Evolutionary conservation across 2,797 vertebrate genomes (phyloP), one percentile per base, ranked within the genome.

Genomic region (Hoplostethus mediterraneus): DNA sequence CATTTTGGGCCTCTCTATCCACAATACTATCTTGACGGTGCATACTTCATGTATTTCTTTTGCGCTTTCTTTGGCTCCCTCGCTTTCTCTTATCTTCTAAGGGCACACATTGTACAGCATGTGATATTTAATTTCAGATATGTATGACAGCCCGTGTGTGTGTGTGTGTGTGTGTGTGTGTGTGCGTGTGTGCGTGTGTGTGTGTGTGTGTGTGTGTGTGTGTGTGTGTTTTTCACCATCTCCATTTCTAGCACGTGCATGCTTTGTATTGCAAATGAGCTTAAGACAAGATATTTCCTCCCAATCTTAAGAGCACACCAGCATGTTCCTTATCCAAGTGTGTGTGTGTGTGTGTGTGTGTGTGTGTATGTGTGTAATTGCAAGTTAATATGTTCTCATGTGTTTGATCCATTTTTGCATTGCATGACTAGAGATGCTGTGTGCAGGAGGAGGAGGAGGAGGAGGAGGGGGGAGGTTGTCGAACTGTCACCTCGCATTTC

Each of bases 71-170:
- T 57, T 51, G 44, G 70, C 74, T 44, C 59, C 11, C 54, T 71
- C 6, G 49, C 71, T 56, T 68, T 73, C 45, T 61, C 71, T 81
- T 83, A 84, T 89, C 88, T 82, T 68, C 76, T 75, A 63, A 80
- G 69, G 66, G 57, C 57, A 71, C 81, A 69, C 66, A 64, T 75
- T 78, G 74, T 80, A 60, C 64, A 58, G 63, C n/a, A 4, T 73
- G 75, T 78, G 86, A 91, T 88, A 71, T 78, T 88, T 86, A 73
- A 84, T 83, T 89, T 87, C 69, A 90, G 83, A 86, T 89, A 85
- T 77, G 76, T 80, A 45, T 67, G 81, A 81, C 81, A 65, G 79
- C 9, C 31, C 8, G 21, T 58, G 5, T 42, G 57, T 58, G 53
- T 47, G 13, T n/a, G 0, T 5, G 5, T 70, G 33, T 74, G 52